Base-by-base conservation (phyloP, 2,888 invertebrate species). In the Drosophila colorata region DNA sequence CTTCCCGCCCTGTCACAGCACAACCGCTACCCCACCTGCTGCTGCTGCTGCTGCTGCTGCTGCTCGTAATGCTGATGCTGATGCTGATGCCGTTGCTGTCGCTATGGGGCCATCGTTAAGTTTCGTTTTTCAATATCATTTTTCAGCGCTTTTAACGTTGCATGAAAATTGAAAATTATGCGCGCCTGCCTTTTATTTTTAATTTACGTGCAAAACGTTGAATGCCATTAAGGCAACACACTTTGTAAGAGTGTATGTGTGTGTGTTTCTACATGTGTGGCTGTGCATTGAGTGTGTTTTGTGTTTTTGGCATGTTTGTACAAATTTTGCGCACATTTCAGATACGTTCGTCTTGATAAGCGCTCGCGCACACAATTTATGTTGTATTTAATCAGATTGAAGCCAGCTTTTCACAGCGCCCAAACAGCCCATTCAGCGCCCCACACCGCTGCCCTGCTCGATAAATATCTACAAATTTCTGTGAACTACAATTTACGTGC, bases 101-200 rank as follows among this genome's bases (percentile, higher is more conserved):
- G 41, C 43, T 49, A 16, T 46, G 37, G 49, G 35, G 5, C 37
- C 59, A 73, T 60, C 75, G 75, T 74, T 79, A 76, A 78, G 69
- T 81, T 87, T 74, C 74, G 59, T 63, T 87, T 77, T 84, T 78
- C 81, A 84, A 84, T 77, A 81, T 66, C 63, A 83, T 83, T 83
- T 80, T 77, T 72, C 60, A 65, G 58, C 69, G 80, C 74, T 66
- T 58, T 78, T 74, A 63, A 48, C 78, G 80, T 63, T 40, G 80
- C 80, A 68, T 47, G 78, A 77, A 81, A 80, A 81, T 87, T 83
- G 87, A 87, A 87, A 81, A 81, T 87, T 76, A 81, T 87, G 87
- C 82, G 67, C 69, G 64, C 59, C 63, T 59, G 46, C 69, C 60
- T 52, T 79, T 70, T 64, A 61, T 79, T 79, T 79, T 77, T 71